Percentiles rank a stretch among this genome's conserved stretches.
These are phyloP conservation scores for Ostrea edulis DNA, from an alignment of 1,140 invertebrate species.

Conservation along the genomic window DNA sequence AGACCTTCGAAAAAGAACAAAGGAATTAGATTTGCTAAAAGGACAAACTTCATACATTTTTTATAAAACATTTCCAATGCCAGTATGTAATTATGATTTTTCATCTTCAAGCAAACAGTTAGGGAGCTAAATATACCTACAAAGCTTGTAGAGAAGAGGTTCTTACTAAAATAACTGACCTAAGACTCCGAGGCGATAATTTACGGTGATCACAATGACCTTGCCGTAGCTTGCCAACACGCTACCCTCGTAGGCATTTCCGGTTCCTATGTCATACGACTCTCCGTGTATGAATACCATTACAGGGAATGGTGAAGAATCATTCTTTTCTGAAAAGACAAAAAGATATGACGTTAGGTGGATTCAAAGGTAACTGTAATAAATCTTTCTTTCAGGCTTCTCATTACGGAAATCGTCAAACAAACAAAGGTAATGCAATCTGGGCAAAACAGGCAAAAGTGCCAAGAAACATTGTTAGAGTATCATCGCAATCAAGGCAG, in stretches of 20 bases:
- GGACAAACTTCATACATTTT: too few relatives aligned
- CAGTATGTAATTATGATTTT: too few relatives aligned
- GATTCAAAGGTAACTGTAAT: not conserved
- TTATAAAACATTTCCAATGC: too few relatives aligned
- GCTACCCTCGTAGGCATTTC: conserved; percentile 96
- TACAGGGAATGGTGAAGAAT: conserved; percentile 84
- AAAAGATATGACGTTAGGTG: conserved; percentile 8
- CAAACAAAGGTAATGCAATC: not conserved
- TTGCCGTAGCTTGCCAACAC: conserved; percentile 94
- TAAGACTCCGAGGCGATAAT: conserved; percentile 96
- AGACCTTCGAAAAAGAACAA: too few relatives aligned
- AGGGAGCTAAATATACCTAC: too few relatives aligned
- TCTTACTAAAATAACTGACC: conserved; percentile 82
- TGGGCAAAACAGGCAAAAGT: not conserved
- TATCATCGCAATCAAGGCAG: not conserved
- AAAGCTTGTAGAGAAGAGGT: not conserved
- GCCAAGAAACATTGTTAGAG: too few relatives aligned
- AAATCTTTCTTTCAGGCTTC: not conserved
- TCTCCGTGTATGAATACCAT: conserved; percentile 97
- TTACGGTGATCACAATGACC: conserved; percentile 97
- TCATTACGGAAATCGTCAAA: not conserved
- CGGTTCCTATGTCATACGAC: conserved; percentile 97
- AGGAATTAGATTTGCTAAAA: too few relatives aligned
- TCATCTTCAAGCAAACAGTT: too few relatives aligned
- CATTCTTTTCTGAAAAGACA: conserved; percentile 68